Evolutionary conservation across 2,113 vertebrate genomes (phyloP), one percentile per base, ranked within the genome.

Genomic region (Coracopsis vasa): DNA sequence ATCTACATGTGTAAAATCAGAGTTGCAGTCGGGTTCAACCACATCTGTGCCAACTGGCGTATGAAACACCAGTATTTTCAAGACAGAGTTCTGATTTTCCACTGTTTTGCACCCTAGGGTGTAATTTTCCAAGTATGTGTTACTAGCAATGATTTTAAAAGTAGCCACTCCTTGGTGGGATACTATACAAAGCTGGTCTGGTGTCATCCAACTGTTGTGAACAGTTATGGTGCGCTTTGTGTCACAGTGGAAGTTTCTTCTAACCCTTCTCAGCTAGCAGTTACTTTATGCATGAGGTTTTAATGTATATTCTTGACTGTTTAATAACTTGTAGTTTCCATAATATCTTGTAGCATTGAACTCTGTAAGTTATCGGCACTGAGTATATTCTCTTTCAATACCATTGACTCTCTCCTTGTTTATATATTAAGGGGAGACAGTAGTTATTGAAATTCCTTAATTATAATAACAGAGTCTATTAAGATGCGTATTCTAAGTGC

Each of bases 361-460:
- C 25, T 80, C 58, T 53, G 0, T 45, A 48, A 71, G 14, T 56
- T 72, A 24, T 19, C n/a, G 66, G 37, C 37, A 8, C 73, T 80
- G n/a, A 48, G 47, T 78, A 29, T 54, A 12, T 86, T 92, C 48
- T 50, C 47, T 94, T 89, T 87, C 70, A 69, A 13, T 81, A 74
- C 65, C 42, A 81, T 64, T 15, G 33, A 60, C 35, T 74, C 6
- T 65, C 12, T 66, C 41, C 61, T 94, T 80, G 35, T 70, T 91
- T 78, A 51, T 81, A 4, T 88, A 12, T 81, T 80, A 60, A 62
- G 21, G 75, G 31, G 27, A 74, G 47, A 64, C 42, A 54, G 19
- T 61, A 77, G 53, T 62, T 95, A 86, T 8, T 92, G 65, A 84
- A 95, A 74, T 92, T 81, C 39, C 39, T 86, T 91, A 73, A 78